Base-by-base conservation (phyloP, 1,140 invertebrate species). In the Bombus haemorrhoidalis region DNA sequence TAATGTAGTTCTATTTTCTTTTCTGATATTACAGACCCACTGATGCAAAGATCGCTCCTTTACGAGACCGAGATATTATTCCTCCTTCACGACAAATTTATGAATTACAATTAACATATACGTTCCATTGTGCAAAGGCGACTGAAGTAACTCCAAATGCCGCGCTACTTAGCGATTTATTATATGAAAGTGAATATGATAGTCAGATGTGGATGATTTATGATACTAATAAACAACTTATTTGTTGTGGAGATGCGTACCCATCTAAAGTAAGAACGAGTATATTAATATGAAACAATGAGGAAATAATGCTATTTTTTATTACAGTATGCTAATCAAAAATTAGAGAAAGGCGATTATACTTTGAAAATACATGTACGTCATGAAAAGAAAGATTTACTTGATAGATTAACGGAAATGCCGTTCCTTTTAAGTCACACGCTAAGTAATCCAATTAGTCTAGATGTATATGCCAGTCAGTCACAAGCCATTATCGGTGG, bases 321-420 rank as follows among this genome's bases (percentile, higher is more conserved):
- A 81, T 95, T 96, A 85, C 93, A 99, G 98, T 98, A 99, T 94
- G 95, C 96, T 68, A 93, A 96, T 87, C 94, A 96, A 59, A 99
- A 99, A 95, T 93, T 99, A 82, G 98, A 99, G 85, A 99, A 99
- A 95, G 99, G 99, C n/a, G 99, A 99, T 89, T 99, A 99, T 93
- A 97, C 96, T 12, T 95, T 99, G 25, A 96, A 97, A 72, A 95
- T 99, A 90, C 98, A 98, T 93, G 95, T 99, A 18, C 96, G 99
- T 0, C 98, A 99, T 95, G 98, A 99, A 91, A 98, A 97, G 90
- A 97, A 97, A 84, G 97, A 98, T 43, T 93, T 98, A 78, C 95
- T 99, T n/a, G 99, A 99, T 84, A 97, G 97, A 94, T 94, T 99
- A 37, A 96, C 96, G 43, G 97, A 98, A 68, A 95, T 98, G 91